These are phyloP conservation scores for Ia io DNA, from an alignment of 2,113 vertebrate species.

Conservation along the genomic window DNA sequence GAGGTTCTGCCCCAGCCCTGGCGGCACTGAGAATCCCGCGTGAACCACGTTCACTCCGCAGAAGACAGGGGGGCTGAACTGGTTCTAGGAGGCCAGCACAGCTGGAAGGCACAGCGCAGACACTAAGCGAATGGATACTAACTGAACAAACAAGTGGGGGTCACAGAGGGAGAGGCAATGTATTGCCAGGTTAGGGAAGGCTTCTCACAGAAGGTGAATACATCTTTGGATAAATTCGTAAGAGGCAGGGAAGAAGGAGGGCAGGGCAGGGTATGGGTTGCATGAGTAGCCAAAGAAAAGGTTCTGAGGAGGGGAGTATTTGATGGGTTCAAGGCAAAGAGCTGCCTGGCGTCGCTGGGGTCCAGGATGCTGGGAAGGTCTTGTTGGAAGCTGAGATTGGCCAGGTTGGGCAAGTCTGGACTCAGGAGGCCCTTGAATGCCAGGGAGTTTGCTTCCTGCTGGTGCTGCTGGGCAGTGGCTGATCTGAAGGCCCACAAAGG, in stretches of 20 bases:
- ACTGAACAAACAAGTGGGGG: not conserved
- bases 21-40: not conserved
- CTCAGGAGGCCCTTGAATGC: not conserved
- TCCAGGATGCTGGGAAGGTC: not conserved
- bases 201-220: not conserved
- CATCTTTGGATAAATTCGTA: not conserved
- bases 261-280: not conserved
- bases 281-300: not conserved
- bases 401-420: not conserved
- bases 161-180: not conserved
- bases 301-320: not conserved
- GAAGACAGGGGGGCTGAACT: not conserved
- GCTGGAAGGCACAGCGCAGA: not conserved
- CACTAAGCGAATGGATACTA: not conserved
- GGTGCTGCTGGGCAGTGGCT: not conserved
- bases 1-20: not conserved
- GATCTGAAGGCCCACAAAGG: not conserved
- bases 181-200: not conserved
- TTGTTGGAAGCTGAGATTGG: not conserved
- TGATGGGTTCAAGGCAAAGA: not conserved
- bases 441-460: not conserved
- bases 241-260: not conserved
- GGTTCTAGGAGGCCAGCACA: not conserved
- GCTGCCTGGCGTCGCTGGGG: not conserved
- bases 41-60: not conserved